Evolutionary conservation across 2,888 invertebrate genomes (phyloP), one percentile per base, ranked within the genome.

Genomic region (Tipula lateralis): DNA sequence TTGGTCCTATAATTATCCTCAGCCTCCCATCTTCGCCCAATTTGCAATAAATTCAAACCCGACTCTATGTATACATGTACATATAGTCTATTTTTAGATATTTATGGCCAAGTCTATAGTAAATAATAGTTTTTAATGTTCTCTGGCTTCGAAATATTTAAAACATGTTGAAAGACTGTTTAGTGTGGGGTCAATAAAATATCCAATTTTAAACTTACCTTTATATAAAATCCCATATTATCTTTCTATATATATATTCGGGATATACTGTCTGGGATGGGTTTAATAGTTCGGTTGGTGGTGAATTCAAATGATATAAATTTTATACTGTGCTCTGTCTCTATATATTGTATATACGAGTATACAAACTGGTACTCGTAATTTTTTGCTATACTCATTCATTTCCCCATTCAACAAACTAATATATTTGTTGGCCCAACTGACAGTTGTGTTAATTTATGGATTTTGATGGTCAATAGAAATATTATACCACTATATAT

Each of bases 151-250:
- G 9, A 66, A 66, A 66, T 24, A 66, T 66, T 66, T 66, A 66
- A 66, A 66, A 66, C 66, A 66, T 66, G 66, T 24, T 66, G 66
- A 66, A 66, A 66, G 66, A 66, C 24, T 24, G 66, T 66, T 66
- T 66, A 24, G 66, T 19, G 24, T 24, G 66, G 24, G 66, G 66
- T 66, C 66, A 66, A 66, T 66, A 66, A 66, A 66, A 66, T 66
- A 66, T 66, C 66, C 66, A 66, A 66, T 66, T 66, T 66, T 66
- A 66, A 66, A 19, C 7, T 66, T 66, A 66, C 66, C 66, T 66
- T 66, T 66, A 66, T 24, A 66, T 24, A 19, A 24, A 66, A 66
- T 24, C 66, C 66, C 24, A 7, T 36, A 36, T 44, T 44, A 16
- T 39, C 39, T 39, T 39, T 39, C n/a, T n/a, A n/a, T 39, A 39